Base-by-base conservation (phyloP, 2,888 invertebrate species). In the Heliconius charithonia region DNA sequence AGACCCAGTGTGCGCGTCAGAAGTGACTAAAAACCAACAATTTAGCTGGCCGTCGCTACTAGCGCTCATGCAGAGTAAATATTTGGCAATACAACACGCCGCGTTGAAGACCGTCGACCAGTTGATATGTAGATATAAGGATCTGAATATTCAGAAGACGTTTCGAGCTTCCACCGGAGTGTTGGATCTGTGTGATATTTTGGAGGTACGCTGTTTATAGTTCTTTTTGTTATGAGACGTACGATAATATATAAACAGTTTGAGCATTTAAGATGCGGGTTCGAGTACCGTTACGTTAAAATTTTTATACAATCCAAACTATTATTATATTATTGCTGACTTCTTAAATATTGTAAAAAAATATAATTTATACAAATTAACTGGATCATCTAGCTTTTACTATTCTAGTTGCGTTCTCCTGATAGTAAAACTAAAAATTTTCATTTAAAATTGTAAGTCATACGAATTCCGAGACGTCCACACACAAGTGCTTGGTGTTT, bases 121-220 rank as follows among this genome's bases (percentile, higher is more conserved):
- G 81, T 85, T 96, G 69, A 90, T 95, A 37, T 90, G 92, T 70
- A 90, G 95, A 29, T 93, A 93, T 78, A 92, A 92, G 70, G 95
- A 96, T 72, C 85, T 89, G n/a, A 86, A 87, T 2, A 88, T 95
- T 32, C 96, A 96, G 85, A 92, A 93, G 82, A 91, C 91, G 0
- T 96, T 96, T 78, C 89, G 92, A 22, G 89, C 90, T 3, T 95
- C 95, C 0, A 93, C 93, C 25, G 95, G 95, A 1, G 91, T 95
- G 51, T 79, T 92, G 82, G 91, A 92, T 81, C 86, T 96, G 16
- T 92, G 95, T 83, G 93, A 95, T 86, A 92, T 96, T 77, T 87
- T 96, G 22, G 95, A 95, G 87, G 96, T 95, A 82, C 32, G 2
- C 70, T 22, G 22, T 19, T 41, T 25, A 41, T 37, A n/a, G 10